Base-by-base conservation (phyloP, 2,888 invertebrate genomes). In the Polylopha cassiicola region DNA sequence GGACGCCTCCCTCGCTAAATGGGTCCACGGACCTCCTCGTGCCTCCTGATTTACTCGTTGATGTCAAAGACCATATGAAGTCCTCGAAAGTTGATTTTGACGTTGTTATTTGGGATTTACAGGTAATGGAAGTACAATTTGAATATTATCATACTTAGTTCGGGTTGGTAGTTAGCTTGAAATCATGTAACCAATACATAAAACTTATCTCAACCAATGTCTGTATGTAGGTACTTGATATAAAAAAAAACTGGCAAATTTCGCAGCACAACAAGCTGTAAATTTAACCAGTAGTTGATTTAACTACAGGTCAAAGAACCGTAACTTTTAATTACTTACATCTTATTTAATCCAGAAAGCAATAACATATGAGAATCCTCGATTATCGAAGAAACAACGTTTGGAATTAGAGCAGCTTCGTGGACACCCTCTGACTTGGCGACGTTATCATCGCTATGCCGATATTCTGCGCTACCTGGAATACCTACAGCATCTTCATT, bases 391-490 rank as follows among this genome's bases (percentile, higher is more conserved):
- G 55, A 88, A 88, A 46, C 89, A 89, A 47, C 76, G 89, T 41
- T 62, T 88, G 6, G 89, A 89, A 53, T 58, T 89, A 28, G 87
- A 89, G 46, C 87, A 82, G 13, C 60, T 73, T 14, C 84, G 88
- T 42, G 89, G 89, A 1, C 90, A 91, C 52, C 87, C 89, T 1
- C 81, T 90, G 88, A 91, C 91, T 1, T 92, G 92, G 92, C 86
- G 89, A 33, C 85, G 90, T 27, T 93, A 92, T 58, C 91, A 92
- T 57, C 87, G 90, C 34, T 90, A 90, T 56, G 88, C 88, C 58
- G 92, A 92, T 46, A 92, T 92, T 18, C 64, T 90, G 18, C 87
- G 87, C 15, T 92, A 91, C 63, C 63, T 93, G 59, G 91, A 93
- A 53, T 89, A 89, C 47, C 64, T 93, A 46, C 90, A 90, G 24